Evolutionary conservation across 2,113 vertebrate species (phyloP), one percentile per base, ranked within the genome.

Genomic region (Cacatua alba): DNA sequence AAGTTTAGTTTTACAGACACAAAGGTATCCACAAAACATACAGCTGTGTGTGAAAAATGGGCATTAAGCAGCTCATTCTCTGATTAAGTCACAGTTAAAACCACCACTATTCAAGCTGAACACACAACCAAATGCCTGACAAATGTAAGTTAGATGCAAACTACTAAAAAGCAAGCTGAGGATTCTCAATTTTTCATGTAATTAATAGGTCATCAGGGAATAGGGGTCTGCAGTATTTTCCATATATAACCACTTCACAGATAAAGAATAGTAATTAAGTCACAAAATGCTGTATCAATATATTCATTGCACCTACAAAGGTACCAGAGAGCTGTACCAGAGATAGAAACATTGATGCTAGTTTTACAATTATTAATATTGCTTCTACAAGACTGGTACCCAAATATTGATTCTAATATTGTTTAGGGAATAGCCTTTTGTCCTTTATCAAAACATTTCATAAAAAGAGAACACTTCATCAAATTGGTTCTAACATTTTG

Each of bases 141-240:
- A 91, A 95, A 78, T 82, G 26, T 91, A 87, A 69, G 62, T n/a
- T 84, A 89, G 49, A 86, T 87, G 29, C 7, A 52, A 83, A 49
- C 46, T 70, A 83, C 94, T 94, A 87, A 90, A 93, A 95, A 90
- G 71, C 81, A 80, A 91, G 53, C 53, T 63, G 20, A 89, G 15
- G 75, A 65, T 60, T 85, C 84, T 87, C 93, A 25, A 33, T 92
- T 85, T 94, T 95, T 95, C 82, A 82, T 92, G 71, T 67, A n/a
- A 51, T 93, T 79, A 74, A 69, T 90, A 91, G 53, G 65, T 86
- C 93, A 75, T 44, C 11, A 48, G 75, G 79, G 82, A 90, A 92
- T 80, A 94, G 59, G 82, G 77, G 2, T 78, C 89, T 94, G 88
- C 71, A 94, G 69, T 78, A 57, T 97, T 96, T 92, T 78, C 80